Evolutionary conservation across 2,888 invertebrate species (phyloP).

Genomic region (Poecilus cupreus): DNA sequence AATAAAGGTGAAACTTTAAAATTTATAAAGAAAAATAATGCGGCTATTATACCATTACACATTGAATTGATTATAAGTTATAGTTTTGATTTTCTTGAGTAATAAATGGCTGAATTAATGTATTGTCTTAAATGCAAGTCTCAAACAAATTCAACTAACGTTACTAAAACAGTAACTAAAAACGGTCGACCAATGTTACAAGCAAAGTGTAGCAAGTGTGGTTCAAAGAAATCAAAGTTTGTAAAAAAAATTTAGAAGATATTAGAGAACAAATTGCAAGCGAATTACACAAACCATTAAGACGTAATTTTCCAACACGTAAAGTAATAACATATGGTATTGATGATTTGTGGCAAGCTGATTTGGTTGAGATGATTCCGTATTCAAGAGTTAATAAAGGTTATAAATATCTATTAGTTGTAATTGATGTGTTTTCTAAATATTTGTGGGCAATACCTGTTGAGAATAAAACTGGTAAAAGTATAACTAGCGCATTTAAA

Average conservation of each 20-base stretch:
- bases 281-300: conserved; percentile 69
- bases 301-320: conserved; percentile 68
- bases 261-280: conserved; percentile 54
- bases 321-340: conserved; percentile 66
- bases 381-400: conserved; percentile 67
- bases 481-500: conserved; percentile 61
- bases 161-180: conserved; percentile 19
- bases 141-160: not conserved
- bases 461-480: conserved; percentile 65
- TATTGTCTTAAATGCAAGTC: conserved; percentile 9
- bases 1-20: too few relatives aligned
- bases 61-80: not conserved
- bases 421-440: conserved; percentile 69
- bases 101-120: not conserved
- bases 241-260: not conserved
- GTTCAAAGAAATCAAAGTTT: conserved; percentile 11
- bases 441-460: conserved; percentile 67
- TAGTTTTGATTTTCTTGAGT: not conserved
- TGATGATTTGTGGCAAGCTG: conserved; percentile 71
- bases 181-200: not conserved
- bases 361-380: conserved; percentile 68
- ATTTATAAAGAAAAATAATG: not conserved
- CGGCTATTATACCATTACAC: not conserved
- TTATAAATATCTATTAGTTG: conserved; percentile 67
- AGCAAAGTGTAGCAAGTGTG: not conserved